These are phyloP conservation scores for Orius insidiosus DNA, from an alignment of 1,140 invertebrate genomes.

Conservation along the genomic window DNA sequence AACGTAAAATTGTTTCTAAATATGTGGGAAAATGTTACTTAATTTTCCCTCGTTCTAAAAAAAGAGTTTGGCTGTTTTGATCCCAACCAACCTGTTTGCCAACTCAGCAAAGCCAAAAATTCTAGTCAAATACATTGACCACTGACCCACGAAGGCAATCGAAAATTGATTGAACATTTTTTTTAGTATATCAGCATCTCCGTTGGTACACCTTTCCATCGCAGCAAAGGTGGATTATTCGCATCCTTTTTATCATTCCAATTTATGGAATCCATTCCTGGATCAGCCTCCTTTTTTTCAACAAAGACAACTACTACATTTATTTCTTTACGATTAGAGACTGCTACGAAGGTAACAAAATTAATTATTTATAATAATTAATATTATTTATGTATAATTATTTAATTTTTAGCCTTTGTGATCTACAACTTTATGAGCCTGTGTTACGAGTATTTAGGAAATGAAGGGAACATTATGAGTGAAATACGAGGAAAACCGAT, in stretches of 20 bases:
- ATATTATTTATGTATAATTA: too few relatives aligned
- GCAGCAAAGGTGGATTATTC: conserved; percentile 97
- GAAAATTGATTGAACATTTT: too few relatives aligned
- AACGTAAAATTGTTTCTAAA: neutral
- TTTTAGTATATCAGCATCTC: conserved; percentile 83
- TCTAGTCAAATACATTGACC: too few relatives aligned
- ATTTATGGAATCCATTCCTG: conserved; percentile 98
- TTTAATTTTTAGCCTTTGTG: conserved; percentile 68
- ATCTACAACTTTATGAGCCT: conserved; percentile 99
- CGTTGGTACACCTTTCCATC: conserved; percentile 87
- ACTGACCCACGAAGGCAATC: too few relatives aligned
- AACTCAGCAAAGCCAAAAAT: too few relatives aligned
- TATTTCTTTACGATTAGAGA: conserved; percentile 98
- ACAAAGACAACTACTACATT: conserved; percentile 93
- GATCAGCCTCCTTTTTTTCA: conserved; percentile 95
- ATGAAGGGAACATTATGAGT: conserved; percentile 98
- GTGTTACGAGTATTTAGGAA: conserved; percentile 96
- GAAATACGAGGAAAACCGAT: conserved; percentile 97
- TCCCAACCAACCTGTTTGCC: too few relatives aligned
- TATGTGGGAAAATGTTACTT: neutral
- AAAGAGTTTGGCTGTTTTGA: too few relatives aligned
- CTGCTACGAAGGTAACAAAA: conserved; percentile 84
- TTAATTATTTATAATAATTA: too few relatives aligned
- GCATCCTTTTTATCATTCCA: conserved; percentile 97
- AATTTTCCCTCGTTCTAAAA: too few relatives aligned